Percentiles rank a stretch among this genome's conserved stretches.
Evolutionary conservation across 2,888 invertebrate genomes (phyloP).

Genomic region (Euclidia mi): DNA sequence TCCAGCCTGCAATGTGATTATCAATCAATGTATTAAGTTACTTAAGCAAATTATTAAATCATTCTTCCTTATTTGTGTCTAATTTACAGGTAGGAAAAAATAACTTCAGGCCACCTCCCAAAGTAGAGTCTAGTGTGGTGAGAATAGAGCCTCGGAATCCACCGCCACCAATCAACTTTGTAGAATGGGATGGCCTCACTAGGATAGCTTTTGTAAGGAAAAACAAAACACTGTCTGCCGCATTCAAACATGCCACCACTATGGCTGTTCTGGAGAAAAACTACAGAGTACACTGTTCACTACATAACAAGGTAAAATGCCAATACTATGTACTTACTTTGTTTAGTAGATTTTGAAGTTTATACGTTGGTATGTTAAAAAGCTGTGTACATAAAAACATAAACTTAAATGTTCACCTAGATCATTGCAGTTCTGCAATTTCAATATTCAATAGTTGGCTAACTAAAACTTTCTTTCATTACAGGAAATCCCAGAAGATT

Average conservation of each 20-base stretch:
- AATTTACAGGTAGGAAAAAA: conserved; percentile 96
- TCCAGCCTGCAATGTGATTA: too few relatives aligned
- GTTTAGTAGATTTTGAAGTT: too few relatives aligned
- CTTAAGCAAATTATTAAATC: too few relatives aligned
- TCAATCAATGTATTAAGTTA: too few relatives aligned
- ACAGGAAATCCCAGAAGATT: conserved; percentile 93
- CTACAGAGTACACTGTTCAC: conserved; percentile 96
- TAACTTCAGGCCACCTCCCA: conserved; percentile 99
- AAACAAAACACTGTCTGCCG: conserved; percentile 98
- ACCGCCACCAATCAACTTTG: conserved; percentile 98
- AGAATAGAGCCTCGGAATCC: conserved; percentile 99
- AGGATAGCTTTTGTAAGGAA: conserved; percentile 98
- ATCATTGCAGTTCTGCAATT: too few relatives aligned
- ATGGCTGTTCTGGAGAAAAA: conserved; percentile 96
- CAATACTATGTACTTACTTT: too few relatives aligned
- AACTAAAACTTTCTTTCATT: conserved; percentile 24
- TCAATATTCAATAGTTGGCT: too few relatives aligned
- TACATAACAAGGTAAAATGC: conserved; percentile 92
- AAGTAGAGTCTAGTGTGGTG: conserved; percentile 99
- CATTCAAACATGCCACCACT: conserved; percentile 96
- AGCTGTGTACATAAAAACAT: too few relatives aligned
- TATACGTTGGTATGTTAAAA: too few relatives aligned
- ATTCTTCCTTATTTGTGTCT: not conserved
- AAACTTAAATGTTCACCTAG: too few relatives aligned
- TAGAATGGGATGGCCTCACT: conserved; percentile 99